Evolutionary conservation across 2,797 vertebrate species (phyloP).

Genomic region (Novumbra hubbsi): DNA sequence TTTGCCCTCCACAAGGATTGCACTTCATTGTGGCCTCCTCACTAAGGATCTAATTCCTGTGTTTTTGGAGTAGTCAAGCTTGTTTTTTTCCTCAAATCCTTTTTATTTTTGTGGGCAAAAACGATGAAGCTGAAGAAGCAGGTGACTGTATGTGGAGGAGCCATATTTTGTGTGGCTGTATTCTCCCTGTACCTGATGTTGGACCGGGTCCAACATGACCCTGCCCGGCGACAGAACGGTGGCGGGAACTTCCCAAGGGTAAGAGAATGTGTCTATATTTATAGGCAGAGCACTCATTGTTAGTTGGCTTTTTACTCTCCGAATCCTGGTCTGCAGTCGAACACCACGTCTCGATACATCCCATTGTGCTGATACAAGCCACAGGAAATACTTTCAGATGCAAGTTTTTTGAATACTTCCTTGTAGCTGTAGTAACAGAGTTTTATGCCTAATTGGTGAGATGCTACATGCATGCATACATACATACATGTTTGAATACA

Average conservation of each 20-base stretch:
- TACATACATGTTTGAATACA: constrained; percentile 16
- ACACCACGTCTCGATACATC: constrained; percentile 1
- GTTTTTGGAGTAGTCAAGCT: constrained; percentile 34
- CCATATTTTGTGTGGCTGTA: constrained; percentile 97
- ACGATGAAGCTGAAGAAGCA: constrained; percentile 99
- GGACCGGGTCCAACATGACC: constrained; percentile 96
- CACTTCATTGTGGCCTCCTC: constrained; percentile 20
- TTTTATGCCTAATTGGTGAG: background rate
- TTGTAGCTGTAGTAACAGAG: constrained; percentile 19
- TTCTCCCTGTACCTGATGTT: constrained; percentile 99
- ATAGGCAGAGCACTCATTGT: constrained; percentile 1
- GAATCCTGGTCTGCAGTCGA: constrained; percentile 5
- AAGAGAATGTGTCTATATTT: constrained; percentile 56
- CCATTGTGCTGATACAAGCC: background rate
- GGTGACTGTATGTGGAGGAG: constrained; percentile 95
- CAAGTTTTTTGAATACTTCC: constrained; percentile 6
- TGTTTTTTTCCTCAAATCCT: constrained; percentile 23
- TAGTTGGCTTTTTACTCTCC: background rate
- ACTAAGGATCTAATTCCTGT: constrained; percentile 27
- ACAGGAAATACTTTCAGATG: background rate
- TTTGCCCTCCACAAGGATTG: constrained; percentile 37
- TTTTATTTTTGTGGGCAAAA: constrained; percentile 43
- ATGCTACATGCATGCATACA: too few relatives aligned
- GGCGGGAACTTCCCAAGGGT: constrained; percentile 97
- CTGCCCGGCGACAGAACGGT: constrained; percentile 82